A percentile compares a stretch with the other conserved stretches of the same genome.
phyloP scores from a whole-genome alignment of 92 coral and sea anemone genomes.

The Epizoanthus scotinus region DNA sequence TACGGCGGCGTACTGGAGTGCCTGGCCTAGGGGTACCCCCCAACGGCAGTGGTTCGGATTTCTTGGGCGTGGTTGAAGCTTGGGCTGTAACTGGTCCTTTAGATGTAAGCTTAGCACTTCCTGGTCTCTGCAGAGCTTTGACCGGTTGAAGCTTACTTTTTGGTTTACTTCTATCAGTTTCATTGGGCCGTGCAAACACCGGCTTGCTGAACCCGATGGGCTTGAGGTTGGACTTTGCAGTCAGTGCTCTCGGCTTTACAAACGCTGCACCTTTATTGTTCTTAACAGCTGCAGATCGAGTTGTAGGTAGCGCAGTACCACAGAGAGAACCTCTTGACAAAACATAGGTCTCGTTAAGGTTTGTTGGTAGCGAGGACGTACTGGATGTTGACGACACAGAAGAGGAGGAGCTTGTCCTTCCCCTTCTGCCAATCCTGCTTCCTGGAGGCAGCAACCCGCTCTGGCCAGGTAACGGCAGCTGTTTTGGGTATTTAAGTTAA shows the following conservation, averaged over 20 bases:
- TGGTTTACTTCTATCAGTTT: slow-evolving; percentile 44
- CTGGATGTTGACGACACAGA: slow-evolving; percentile 76
- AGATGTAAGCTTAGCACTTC: slow-evolving; percentile 45
- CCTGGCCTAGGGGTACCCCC: slow-evolving; percentile 20
- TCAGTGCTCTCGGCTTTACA: slow-evolving; percentile 43
- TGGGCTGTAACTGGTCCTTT: slow-evolving; percentile 36
- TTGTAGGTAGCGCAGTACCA: slow-evolving; percentile 7
- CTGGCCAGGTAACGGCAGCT: slow-evolving; percentile 52
- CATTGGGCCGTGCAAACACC: slow-evolving; percentile 63
- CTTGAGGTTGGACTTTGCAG: slow-evolving; percentile 63
- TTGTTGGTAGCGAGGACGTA: slow-evolving; percentile 62
- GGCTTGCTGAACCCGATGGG: slow-evolving; percentile 55
- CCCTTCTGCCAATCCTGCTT: slow-evolving; percentile 48
- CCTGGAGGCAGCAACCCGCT: slow-evolving; percentile 75
- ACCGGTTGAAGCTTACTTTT: slow-evolving; percentile 79
- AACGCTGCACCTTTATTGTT: slow-evolving; percentile 13
- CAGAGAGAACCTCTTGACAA: slow-evolving; percentile 42
- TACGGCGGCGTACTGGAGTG: slow-evolving; percentile 24
- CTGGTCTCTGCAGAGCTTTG: slow-evolving; percentile 75
- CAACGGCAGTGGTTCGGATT: slow-evolving; percentile 2
- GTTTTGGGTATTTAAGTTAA: neutral
- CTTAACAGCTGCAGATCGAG: neutral
- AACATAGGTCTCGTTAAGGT: slow-evolving; percentile 72
- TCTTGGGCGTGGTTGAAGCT: slow-evolving; percentile 18
- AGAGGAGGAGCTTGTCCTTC: slow-evolving; percentile 75